Conservation (phyloP, 2,888 invertebrate genomes). For the Eupithecia dodoneata region DNA sequence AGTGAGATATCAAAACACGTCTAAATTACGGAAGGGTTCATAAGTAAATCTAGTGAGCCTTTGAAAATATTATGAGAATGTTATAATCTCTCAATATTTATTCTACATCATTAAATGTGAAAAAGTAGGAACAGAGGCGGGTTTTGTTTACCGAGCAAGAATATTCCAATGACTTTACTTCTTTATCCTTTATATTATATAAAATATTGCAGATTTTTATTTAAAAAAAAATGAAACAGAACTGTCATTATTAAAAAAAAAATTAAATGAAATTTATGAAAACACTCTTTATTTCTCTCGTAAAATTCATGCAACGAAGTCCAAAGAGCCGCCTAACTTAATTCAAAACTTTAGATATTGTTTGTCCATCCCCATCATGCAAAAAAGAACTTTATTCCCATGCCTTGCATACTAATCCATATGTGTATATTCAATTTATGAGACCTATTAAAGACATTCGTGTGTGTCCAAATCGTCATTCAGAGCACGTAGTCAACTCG, state of each 20-base stretch:
- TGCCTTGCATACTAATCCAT: slow-evolving; percentile 58
- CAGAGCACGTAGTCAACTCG: slow-evolving; percentile 54
- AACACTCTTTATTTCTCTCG: not conserved
- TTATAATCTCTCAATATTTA: too few species aligned
- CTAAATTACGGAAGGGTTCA: too few species aligned
- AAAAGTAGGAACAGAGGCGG: too few species aligned
- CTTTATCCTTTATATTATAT: too few species aligned
- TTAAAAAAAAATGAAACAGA: not conserved
- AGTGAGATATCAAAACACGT: too few species aligned
- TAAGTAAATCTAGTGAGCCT: too few species aligned
- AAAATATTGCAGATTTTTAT: not conserved
- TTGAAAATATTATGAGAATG: too few species aligned
- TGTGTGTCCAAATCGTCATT: slow-evolving; percentile 45
- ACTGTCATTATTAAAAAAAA: not conserved
- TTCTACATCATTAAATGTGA: too few species aligned
- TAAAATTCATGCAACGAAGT: not conserved
- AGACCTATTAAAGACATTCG: slow-evolving; percentile 71
- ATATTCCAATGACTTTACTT: not conserved
- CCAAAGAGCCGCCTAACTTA: not conserved
- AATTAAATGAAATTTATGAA: not conserved
- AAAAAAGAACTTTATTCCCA: slow-evolving; percentile 36
- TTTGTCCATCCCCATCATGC: slow-evolving; percentile 11
- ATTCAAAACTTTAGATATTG: not conserved
- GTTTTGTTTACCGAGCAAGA: not conserved
- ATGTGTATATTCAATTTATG: slow-evolving; percentile 73